Evolutionary conservation across 2,888 invertebrate genomes (phyloP), one percentile per base, ranked within the genome.

Genomic region (Hesperia comma): DNA sequence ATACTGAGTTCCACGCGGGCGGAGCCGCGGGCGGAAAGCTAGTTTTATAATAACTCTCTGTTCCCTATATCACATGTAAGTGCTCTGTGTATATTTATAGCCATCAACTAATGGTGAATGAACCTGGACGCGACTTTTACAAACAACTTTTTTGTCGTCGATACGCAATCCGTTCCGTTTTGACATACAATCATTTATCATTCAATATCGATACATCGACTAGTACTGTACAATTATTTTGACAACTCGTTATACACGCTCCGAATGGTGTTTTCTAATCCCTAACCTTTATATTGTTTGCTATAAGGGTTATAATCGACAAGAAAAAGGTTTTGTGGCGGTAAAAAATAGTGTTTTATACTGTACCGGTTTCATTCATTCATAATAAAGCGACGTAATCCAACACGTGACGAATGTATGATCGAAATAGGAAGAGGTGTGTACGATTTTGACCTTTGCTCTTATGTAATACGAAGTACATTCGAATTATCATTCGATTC

Each of bases 101-200:
- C 43, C 32, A 61, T 67, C 61, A 61, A 49, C 54, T 66, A 69
- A 74, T 77, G 80, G 86, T 86, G 84, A 86, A 86, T 81, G 85
- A 87, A 86, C 87, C 70, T 66, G 67, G 71, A 74, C 76, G 49
- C 61, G 67, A 76, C 77, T 83, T 81, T 81, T 82, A 72, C 72
- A 74, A 80, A 83, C 70, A 69, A 78, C 77, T 75, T 84, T 83
- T 77, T 76, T 74, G 75, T 81, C 79, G 77, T 77, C 80, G 77
- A 78, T 77, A 74, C 75, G 70, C 75, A 74, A 75, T 77, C 76
- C 75, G 75, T 78, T 78, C 72, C 66, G 70, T 74, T 66, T 64
- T 82, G 86, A 86, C 86, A 78, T 71, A 69, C 71, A 76, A 78
- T 79, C 86, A 86, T 88, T 86, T 85, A 87, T 88, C 88, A 87